phyloP scores from a whole-genome alignment of 2,113 vertebrate genomes.

The Balaenoptera acutorostrata region DNA sequence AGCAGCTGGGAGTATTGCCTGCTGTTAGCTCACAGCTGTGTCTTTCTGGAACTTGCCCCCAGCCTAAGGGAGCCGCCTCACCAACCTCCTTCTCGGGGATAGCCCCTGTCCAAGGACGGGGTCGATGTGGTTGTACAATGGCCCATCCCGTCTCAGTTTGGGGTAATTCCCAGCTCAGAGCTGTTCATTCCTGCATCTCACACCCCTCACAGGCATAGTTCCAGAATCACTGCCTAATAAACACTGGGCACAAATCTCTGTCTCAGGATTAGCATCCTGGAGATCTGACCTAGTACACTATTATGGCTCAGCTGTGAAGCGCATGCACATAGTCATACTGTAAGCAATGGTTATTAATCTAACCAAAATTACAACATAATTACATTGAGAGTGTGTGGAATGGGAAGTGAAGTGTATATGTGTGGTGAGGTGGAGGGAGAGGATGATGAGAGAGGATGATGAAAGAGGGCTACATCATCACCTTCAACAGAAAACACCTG shows the following conservation, averaged over 20 bases:
- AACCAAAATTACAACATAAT: neutral
- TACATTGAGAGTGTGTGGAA: neutral
- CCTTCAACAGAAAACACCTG: neutral
- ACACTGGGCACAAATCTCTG: neutral
- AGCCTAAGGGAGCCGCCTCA: neutral
- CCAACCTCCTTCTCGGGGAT: neutral
- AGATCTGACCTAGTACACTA: neutral
- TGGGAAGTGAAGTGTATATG: too few relatives aligned
- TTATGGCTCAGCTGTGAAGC: neutral
- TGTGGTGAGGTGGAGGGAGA: neutral
- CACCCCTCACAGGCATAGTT: neutral
- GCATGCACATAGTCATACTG: fast-evolving
- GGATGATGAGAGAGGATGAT: neutral
- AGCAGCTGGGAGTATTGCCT: neutral
- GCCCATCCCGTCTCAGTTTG: neutral
- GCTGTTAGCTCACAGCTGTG: neutral
- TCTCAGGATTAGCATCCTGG: neutral
- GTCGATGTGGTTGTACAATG: neutral
- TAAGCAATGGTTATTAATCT: neutral
- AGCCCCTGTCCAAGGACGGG: too few relatives aligned
- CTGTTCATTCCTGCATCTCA: neutral
- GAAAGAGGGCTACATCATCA: neutral
- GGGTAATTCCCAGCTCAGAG: neutral
- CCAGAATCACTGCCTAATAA: neutral
- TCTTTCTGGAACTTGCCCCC: neutral